Evolutionary conservation across 1,140 invertebrate species (phyloP).

Genomic region (Lucilia cuprina): DNA sequence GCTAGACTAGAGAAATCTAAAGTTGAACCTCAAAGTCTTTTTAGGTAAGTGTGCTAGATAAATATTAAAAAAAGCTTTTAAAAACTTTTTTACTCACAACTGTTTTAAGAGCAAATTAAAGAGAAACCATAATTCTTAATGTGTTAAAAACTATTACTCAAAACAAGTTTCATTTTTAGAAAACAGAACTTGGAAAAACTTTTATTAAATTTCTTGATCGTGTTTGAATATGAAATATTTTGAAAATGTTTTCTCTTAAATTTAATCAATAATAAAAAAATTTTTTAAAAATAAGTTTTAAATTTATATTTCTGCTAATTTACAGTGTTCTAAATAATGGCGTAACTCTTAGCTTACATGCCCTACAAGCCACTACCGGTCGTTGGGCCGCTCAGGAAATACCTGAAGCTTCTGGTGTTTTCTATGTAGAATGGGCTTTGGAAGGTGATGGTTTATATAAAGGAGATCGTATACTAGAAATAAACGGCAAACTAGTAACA

Average conservation of each 20-base stretch:
- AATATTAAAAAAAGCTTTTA: not conserved
- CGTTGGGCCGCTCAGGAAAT: slow-evolving; percentile 66
- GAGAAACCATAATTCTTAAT: too few species aligned
- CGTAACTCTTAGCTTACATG: slow-evolving; percentile 67
- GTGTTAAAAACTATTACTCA: too few species aligned
- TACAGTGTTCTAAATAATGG: slow-evolving; percentile 57
- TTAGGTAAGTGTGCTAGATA: slow-evolving; percentile 35
- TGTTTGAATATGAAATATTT: too few species aligned
- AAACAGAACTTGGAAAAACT: too few species aligned
- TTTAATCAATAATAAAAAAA: too few species aligned
- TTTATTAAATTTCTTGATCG: too few species aligned
- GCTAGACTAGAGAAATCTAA: slow-evolving; percentile 73
- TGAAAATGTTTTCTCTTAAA: too few species aligned
- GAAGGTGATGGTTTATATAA: slow-evolving; percentile 76
- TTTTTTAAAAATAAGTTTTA: too few species aligned
- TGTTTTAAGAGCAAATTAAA: too few species aligned
- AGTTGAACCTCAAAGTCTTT: slow-evolving; percentile 54
- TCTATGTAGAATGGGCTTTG: slow-evolving; percentile 77
- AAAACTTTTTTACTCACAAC: too few species aligned
- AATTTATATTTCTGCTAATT: not conserved
- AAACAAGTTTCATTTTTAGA: too few species aligned
- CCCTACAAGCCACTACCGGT: slow-evolving; percentile 73
- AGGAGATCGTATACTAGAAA: slow-evolving; percentile 83
- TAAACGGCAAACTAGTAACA: slow-evolving; percentile 80
- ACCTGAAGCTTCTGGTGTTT: slow-evolving; percentile 69